A percentile compares a stretch with the other conserved stretches of the same genome.
Evolutionary conservation across 2,113 vertebrate species (phyloP).

Genomic region (Etia nguti): DNA sequence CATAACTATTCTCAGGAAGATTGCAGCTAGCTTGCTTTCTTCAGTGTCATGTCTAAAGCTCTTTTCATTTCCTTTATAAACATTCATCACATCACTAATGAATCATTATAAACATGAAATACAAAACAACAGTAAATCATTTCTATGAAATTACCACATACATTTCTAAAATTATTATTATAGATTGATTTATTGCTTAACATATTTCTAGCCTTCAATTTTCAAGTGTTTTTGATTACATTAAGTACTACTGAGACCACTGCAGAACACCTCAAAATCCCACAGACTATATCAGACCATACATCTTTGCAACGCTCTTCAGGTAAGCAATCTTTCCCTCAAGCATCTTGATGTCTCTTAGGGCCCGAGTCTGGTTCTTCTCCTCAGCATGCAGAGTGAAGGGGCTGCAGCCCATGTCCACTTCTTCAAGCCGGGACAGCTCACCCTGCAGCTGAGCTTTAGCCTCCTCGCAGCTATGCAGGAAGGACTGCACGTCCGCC

Average conservation of each 20-base stretch:
- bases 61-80: neutral
- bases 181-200: neutral
- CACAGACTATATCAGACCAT: neutral
- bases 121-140: neutral
- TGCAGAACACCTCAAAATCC: neutral
- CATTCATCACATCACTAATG: neutral
- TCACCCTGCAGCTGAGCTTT: constrained; percentile 71
- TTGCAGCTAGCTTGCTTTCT: neutral
- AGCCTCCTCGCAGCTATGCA: constrained; percentile 77
- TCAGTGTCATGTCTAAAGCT: neutral
- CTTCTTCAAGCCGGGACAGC: constrained; percentile 48
- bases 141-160: neutral
- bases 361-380: constrained; percentile 53
- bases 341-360: constrained; percentile 75
- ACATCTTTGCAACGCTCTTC: constrained; percentile 77
- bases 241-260: neutral
- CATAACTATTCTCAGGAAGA: neutral
- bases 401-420: constrained; percentile 56
- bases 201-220: neutral
- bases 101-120: neutral
- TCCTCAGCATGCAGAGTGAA: constrained; percentile 60
- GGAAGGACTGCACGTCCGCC: constrained; percentile 72
- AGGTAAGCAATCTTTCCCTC: constrained; percentile 80
- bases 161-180: neutral
- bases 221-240: neutral